phyloP scores from a whole-genome alignment of 2,888 invertebrate species.

The Deilephila porcellus region DNA sequence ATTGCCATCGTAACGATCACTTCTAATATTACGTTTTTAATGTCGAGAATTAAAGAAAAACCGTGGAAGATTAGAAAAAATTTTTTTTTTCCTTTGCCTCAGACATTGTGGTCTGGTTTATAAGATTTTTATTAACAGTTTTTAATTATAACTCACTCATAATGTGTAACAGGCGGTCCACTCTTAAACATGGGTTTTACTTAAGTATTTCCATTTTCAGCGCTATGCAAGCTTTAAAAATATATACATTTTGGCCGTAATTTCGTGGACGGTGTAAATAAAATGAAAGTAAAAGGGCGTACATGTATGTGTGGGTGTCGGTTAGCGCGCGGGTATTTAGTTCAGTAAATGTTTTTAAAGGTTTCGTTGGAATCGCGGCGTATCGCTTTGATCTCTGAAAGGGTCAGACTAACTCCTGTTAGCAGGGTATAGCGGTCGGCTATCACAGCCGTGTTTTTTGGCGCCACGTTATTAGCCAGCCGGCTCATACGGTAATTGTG shows the following conservation, averaged over 20 bases:
- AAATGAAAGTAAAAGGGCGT: conserved; percentile 2
- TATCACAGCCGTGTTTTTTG: background rate
- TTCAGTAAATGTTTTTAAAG: conserved; percentile 4
- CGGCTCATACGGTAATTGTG: background rate
- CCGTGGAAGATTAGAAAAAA: background rate
- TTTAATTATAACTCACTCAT: too few relatives aligned
- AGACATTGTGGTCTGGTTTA: too few relatives aligned
- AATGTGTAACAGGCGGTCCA: too few relatives aligned
- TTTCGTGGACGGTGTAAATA: background rate
- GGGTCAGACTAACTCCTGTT: background rate
- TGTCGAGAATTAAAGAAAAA: background rate
- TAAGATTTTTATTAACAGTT: too few relatives aligned
- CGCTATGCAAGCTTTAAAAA: too few relatives aligned
- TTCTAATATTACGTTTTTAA: background rate
- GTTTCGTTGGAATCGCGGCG: conserved; percentile 16
- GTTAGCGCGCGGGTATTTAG: background rate
- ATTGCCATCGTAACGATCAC: conserved; percentile 4
- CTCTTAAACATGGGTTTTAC: too few relatives aligned
- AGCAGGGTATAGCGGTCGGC: background rate
- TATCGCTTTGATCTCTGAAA: background rate
- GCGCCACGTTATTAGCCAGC: background rate
- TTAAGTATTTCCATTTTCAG: too few relatives aligned
- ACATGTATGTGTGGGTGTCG: background rate
- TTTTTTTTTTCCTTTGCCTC: too few relatives aligned
- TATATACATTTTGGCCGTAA: background rate